These are phyloP conservation scores for Podargus strigoides DNA, from an alignment of 2,797 vertebrate species.

Conservation along the genomic window DNA sequence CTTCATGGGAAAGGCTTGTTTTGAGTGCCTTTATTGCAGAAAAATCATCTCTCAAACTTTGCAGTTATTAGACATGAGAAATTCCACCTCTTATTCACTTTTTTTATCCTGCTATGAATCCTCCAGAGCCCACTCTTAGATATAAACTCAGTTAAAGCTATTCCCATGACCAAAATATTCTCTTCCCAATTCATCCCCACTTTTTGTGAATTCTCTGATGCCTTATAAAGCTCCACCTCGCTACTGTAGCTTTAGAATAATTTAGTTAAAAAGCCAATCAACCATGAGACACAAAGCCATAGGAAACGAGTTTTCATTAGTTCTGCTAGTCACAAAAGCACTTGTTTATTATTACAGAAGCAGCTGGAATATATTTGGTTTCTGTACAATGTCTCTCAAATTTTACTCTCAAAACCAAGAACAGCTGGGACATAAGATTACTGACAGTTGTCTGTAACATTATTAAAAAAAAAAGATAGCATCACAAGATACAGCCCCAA, in stretches of 20 bases:
- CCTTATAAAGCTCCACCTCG: background rate
- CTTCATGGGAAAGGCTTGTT: background rate
- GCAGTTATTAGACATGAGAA: background rate
- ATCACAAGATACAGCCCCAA: background rate
- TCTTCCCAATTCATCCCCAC: background rate
- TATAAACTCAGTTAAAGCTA: background rate
- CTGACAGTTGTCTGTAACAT: background rate
- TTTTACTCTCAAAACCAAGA: conserved; percentile 8
- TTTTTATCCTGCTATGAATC: background rate
- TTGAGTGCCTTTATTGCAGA: background rate
- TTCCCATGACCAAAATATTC: background rate
- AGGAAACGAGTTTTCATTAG: conserved; percentile 31
- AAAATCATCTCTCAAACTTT: background rate
- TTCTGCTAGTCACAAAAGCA: conserved; percentile 48
- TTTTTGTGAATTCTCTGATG: background rate
- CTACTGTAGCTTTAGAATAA: background rate
- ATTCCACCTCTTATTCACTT: background rate
- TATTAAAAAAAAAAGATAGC: background rate
- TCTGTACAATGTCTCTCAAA: background rate
- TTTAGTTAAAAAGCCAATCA: conserved; percentile 35
- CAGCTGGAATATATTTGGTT: conserved; percentile 33
- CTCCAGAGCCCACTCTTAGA: background rate
- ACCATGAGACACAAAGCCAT: conserved; percentile 14
- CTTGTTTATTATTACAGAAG: conserved; percentile 39
- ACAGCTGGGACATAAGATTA: conserved; percentile 17